A percentile compares a stretch with the other conserved stretches of the same genome.
Evolutionary conservation across 1,140 invertebrate species (phyloP).

Genomic region (Ditylenchus dipsaci): DNA sequence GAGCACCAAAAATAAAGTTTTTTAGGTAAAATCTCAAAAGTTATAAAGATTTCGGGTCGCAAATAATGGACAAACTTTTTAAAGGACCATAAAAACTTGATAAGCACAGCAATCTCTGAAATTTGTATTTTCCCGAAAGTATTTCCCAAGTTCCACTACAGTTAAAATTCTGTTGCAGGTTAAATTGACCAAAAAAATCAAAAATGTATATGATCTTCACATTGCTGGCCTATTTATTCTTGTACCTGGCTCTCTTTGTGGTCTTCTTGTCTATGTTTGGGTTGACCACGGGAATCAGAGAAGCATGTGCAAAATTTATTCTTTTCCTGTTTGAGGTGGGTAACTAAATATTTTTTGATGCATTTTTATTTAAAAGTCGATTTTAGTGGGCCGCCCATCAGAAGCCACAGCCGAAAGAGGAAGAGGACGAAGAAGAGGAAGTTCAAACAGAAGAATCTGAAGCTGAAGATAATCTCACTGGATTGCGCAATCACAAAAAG

Average conservation of each 20-base stretch:
- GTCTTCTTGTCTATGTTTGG: not conserved
- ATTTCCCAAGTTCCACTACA: too few relatives aligned
- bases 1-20: too few relatives aligned
- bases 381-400: conserved; percentile 1
- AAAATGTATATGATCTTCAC: too few relatives aligned
- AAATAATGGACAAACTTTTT: too few relatives aligned
- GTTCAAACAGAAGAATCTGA: not conserved
- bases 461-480: not conserved
- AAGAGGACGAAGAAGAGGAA: not conserved
- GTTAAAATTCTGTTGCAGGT: too few relatives aligned
- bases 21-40: too few relatives aligned
- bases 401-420: not conserved
- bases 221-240: not conserved
- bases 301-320: not conserved
- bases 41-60: too few relatives aligned
- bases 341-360: not conserved
- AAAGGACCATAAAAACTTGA: too few relatives aligned
- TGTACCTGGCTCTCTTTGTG: not conserved
- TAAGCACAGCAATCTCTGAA: too few relatives aligned
- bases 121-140: too few relatives aligned
- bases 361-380: not conserved
- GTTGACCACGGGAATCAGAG: not conserved
- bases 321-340: not conserved
- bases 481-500: not conserved
- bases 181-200: too few relatives aligned